Base-by-base conservation (phyloP, 2,797 vertebrate genomes). In the Tauraco hartlaubi region DNA sequence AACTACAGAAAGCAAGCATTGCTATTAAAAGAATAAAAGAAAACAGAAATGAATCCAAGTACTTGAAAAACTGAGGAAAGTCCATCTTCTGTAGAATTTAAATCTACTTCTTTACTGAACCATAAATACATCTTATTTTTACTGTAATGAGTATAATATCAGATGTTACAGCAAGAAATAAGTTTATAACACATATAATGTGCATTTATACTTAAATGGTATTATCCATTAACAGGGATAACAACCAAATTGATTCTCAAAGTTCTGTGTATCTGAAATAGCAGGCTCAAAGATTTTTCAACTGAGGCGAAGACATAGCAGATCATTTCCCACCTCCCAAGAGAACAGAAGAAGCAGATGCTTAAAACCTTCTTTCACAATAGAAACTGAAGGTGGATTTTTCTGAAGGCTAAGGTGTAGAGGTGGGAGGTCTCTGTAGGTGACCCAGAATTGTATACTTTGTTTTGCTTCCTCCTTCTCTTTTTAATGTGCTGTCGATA, bases 21-120 rank as follows among this genome's bases (percentile, higher is more conserved):
- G 21, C 14, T 79, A 66, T 92, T 85, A 86, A 90, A 94, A 94
- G 8, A 92, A 77, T 55, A 75, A 85, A 93, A 85, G 29, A 28
- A 59, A 79, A 51, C 18, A 69, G 11, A 96, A 94, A 75, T 54
- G 0, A 89, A 94, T 86, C 72, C 54, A 91, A 80, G 12, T 55
- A 77, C 43, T 29, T 56, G 51, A 90, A 96, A 80, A 94, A 31
- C 49, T 55, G 10, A 93, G 20, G 20, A 7, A 92, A 90, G 37
- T 68, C 21, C 64, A 68, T 72, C n/a, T 76, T 69, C 37, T 90
- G 28, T 41, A 49, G 54, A 85, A 82, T 84, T 35, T 56, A 37
- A 28, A 86, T 72, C 35, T 6, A 67, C 46, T 92, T 95, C 49
- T 75, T 94, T 55, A 84, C 17, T 17, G 18, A 89, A 52, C 25